Evolutionary conservation across 2,797 vertebrate genomes (phyloP).

Genomic region (Coracias cyanogaster): DNA sequence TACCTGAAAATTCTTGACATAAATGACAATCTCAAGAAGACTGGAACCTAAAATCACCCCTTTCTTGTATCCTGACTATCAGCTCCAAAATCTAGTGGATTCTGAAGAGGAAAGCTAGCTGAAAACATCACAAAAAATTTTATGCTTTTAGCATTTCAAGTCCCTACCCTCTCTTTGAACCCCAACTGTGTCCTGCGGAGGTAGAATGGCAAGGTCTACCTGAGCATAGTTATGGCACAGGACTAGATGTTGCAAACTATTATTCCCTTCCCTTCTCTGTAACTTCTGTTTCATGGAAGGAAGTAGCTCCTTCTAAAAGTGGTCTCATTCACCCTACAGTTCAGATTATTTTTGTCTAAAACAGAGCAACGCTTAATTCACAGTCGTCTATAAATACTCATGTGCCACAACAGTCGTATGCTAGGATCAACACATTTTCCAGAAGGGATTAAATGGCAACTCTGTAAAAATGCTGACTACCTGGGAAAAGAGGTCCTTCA

Average conservation of each 20-base stretch:
- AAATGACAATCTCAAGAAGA: background rate
- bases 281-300: background rate
- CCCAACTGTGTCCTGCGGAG: fast-evolving
- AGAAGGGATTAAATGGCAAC: background rate
- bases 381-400: background rate
- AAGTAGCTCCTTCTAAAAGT: background rate
- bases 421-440: background rate
- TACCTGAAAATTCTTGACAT: background rate
- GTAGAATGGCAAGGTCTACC: background rate
- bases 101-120: background rate
- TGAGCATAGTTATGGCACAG: background rate
- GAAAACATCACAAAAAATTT: background rate
- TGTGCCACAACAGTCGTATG: background rate
- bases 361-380: background rate
- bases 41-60: background rate
- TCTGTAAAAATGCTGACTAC: background rate
- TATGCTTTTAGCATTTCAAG: background rate
- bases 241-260: background rate
- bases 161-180: background rate
- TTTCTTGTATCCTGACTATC: background rate
- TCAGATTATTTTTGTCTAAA: background rate
- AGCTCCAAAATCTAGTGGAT: background rate
- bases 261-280: background rate
- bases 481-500: background rate
- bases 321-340: background rate